Evolutionary conservation across 1,140 invertebrate genomes (phyloP).

Genomic region (Panagrolaimus sp.): DNA sequence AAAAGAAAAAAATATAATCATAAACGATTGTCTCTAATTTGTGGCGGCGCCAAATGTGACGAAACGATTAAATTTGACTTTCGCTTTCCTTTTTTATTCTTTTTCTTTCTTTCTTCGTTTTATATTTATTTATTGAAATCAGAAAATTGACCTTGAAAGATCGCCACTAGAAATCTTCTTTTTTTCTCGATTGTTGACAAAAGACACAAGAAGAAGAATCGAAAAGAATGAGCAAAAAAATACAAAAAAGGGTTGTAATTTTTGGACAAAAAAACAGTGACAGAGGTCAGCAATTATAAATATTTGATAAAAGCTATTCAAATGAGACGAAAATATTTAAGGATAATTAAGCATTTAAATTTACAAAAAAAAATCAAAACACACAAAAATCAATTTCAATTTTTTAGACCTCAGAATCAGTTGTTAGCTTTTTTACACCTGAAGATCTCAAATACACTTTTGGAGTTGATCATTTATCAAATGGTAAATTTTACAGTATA

Average conservation of each 20-base stretch:
- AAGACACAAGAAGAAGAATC: too few species aligned
- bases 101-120: background rate
- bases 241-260: too few species aligned
- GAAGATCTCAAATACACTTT: conserved; percentile 57
- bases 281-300: background rate
- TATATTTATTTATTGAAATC: conserved; percentile 13
- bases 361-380: background rate
- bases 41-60: conserved; percentile 11
- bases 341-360: background rate
- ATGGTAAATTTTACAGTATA: conserved; percentile 20
- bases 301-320: background rate
- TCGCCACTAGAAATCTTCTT: too few species aligned
- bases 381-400: background rate
- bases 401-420: conserved; percentile 38
- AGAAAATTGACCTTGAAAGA: background rate
- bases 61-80: too few species aligned
- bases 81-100: too few species aligned
- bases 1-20: too few species aligned
- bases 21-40: conserved; percentile 5
- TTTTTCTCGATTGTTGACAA: too few species aligned
- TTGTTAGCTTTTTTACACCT: conserved; percentile 54
- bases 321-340: conserved; percentile 8
- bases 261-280: too few species aligned
- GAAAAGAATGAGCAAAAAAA: too few species aligned
- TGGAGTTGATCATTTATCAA: conserved; percentile 43